Percentiles rank a stretch among this genome's conserved stretches.
phyloP scores from a whole-genome alignment of 2,888 invertebrate genomes.

The Steinernema carpocapsae region DNA sequence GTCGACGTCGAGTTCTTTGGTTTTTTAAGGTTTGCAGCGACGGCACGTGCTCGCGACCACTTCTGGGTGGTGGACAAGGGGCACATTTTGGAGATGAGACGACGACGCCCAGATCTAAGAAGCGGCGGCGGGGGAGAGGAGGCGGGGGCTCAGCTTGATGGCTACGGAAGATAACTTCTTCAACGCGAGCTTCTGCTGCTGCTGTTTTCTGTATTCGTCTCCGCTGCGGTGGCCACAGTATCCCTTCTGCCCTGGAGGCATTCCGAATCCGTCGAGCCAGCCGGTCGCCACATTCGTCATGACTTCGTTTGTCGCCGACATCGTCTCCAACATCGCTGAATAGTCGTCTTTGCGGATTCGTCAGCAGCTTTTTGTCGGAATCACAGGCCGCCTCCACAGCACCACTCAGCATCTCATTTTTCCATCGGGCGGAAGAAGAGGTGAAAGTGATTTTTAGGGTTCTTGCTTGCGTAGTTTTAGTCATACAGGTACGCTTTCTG shows the following conservation, averaged over 20 bases:
- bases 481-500: too few relatives aligned
- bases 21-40: slow-evolving; percentile 8
- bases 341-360: background rate
- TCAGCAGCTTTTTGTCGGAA: too few relatives aligned
- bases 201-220: slow-evolving; percentile 31
- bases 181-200: slow-evolving; percentile 4
- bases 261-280: slow-evolving; percentile 12
- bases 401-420: too few relatives aligned
- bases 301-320: background rate
- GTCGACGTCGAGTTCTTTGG: too few relatives aligned
- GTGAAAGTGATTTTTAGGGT: too few relatives aligned
- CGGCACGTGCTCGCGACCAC: background rate
- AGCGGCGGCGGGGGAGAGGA: background rate
- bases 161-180: slow-evolving; percentile 33
- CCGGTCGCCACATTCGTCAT: background rate
- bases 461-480: too few relatives aligned
- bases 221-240: slow-evolving; percentile 16
- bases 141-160: slow-evolving; percentile 34
- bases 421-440: too few relatives aligned
- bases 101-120: background rate
- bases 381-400: too few relatives aligned
- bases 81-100: background rate
- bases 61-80: background rate
- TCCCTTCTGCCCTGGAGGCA: background rate
- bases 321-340: background rate